Evolutionary conservation across 2,797 vertebrate genomes (phyloP).

Genomic region (Eulemur albifrons): DNA sequence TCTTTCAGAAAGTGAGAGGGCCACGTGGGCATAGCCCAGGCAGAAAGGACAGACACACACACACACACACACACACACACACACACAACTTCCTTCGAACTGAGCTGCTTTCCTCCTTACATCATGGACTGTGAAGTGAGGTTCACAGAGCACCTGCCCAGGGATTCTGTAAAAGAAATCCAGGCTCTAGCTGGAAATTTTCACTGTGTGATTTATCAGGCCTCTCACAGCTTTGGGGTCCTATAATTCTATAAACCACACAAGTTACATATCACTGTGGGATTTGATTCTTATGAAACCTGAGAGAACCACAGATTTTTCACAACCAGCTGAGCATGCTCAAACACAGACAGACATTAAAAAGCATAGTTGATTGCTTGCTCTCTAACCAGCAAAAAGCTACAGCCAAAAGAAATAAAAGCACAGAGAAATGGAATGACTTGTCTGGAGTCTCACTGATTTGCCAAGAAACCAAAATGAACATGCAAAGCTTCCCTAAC

Average conservation of each 20-base stretch:
- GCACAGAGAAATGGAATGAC: conserved; percentile 29
- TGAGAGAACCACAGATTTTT: conserved; percentile 12
- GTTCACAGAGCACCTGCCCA: neutral
- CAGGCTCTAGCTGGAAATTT: conserved; percentile 6
- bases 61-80: too few species aligned
- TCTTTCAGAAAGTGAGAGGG: neutral
- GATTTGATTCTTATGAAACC: conserved; percentile 33
- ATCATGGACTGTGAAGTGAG: neutral
- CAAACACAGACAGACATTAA: conserved; percentile 16
- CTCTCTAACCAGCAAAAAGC: neutral
- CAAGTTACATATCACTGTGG: neutral
- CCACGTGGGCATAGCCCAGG: neutral
- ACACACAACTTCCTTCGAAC: neutral
- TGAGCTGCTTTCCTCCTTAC: neutral
- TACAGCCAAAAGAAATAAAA: conserved; percentile 45
- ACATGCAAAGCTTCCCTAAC: neutral
- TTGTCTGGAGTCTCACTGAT: conserved; percentile 8
- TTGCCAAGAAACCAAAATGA: conserved; percentile 21
- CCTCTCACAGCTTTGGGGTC: neutral
- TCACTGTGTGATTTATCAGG: neutral
- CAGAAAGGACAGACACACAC: neutral
- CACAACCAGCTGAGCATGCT: neutral
- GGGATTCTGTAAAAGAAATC: conserved; percentile 11
- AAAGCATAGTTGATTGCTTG: neutral
- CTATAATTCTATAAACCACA: neutral